Percentiles rank a stretch among this genome's conserved stretches.
phyloP scores from a whole-genome alignment of 2,797 vertebrate genomes.

The Falco naumanni region DNA sequence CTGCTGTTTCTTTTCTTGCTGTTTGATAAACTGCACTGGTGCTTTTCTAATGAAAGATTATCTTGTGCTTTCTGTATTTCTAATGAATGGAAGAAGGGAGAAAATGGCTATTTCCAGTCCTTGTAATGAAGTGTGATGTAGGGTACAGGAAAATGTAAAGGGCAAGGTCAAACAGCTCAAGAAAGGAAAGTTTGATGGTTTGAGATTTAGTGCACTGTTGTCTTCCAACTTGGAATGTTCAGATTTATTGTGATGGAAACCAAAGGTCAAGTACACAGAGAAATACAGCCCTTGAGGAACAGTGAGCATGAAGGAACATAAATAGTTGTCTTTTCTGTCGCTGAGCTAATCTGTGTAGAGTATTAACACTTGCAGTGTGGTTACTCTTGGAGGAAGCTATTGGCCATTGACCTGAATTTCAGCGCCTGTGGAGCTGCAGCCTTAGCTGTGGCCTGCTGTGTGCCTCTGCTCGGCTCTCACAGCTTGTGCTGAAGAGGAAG shows the following conservation, averaged over 20 bases:
- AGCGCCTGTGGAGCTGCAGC: not conserved
- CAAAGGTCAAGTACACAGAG: not conserved
- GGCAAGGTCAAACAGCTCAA: not conserved
- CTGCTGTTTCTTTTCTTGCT: not conserved
- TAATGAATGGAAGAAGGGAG: not conserved
- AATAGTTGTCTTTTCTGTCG: not conserved
- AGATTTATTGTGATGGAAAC: not conserved
- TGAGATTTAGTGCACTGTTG: not conserved
- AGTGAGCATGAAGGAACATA: not conserved
- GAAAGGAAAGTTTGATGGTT: not conserved
- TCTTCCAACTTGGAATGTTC: not conserved
- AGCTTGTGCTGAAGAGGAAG: not conserved
- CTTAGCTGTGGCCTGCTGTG: not conserved
- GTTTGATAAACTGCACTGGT: not conserved
- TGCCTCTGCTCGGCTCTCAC: not conserved
- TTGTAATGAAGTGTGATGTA: not conserved
- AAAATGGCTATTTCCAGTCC: not conserved
- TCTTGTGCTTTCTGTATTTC: not conserved
- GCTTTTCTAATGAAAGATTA: constrained; percentile 3
- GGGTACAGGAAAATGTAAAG: not conserved
- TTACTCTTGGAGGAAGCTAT: not conserved
- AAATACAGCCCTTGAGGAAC: not conserved
- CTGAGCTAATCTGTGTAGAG: not conserved
- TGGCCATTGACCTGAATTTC: not conserved
- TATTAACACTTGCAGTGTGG: not conserved